These are phyloP conservation scores for Pipistrellus pygmaeus DNA, from an alignment of 2,797 vertebrate species.

Conservation along the genomic window DNA sequence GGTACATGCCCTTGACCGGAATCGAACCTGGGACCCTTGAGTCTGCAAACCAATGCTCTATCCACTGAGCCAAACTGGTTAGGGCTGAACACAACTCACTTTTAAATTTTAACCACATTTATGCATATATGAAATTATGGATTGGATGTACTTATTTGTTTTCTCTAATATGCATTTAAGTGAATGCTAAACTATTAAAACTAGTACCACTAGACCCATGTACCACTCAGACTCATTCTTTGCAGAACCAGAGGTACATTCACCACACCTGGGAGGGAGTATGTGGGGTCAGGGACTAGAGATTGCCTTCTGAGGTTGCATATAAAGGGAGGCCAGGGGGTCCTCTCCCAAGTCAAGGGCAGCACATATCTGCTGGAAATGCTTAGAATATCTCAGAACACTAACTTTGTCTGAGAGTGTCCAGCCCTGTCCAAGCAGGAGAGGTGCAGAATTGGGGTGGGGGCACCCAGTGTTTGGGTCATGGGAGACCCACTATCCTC, in stretches of 20 bases:
- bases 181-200: not conserved
- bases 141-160: not conserved
- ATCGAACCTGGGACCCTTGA: no score
- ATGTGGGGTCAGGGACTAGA: not conserved
- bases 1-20: no score
- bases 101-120: not conserved
- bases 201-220: not conserved
- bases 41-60: no score
- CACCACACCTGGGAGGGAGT: not conserved
- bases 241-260: not conserved
- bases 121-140: not conserved
- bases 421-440: not conserved
- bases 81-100: not conserved
- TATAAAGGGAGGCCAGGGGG: no score
- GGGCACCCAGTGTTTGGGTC: not conserved
- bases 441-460: not conserved
- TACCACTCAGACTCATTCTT: not conserved
- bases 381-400: not conserved
- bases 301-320: not conserved
- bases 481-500: not conserved
- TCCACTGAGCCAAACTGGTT: no score
- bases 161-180: not conserved
- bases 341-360: not conserved
- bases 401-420: not conserved
- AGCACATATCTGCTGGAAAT: not conserved